These are phyloP conservation scores for Sprattus sprattus DNA, from an alignment of 2,113 vertebrate genomes.

Conservation along the genomic window DNA sequence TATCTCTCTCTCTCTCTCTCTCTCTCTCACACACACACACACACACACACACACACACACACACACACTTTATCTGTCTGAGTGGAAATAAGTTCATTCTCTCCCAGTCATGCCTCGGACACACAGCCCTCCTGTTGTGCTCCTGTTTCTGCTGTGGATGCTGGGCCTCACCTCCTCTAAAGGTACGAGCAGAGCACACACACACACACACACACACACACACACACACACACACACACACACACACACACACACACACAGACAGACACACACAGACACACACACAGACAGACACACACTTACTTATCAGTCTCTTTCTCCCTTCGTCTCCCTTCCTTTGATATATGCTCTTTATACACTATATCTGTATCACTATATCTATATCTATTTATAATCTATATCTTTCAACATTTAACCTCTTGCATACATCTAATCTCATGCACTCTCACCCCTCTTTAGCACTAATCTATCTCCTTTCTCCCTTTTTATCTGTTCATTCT, in stretches of 20 bases:
- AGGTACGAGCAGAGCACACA: constrained; percentile 54
- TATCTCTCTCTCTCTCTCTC: background rate
- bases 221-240: background rate
- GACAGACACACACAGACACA: background rate
- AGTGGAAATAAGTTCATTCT: background rate
- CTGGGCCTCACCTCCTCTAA: constrained; percentile 50
- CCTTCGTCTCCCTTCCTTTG: background rate
- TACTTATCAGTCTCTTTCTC: background rate
- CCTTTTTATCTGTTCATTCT: too few relatives aligned
- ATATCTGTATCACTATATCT: too few relatives aligned
- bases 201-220: constrained; percentile 13
- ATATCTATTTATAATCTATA: too few relatives aligned
- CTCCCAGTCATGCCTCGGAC: background rate
- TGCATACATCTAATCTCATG: too few relatives aligned
- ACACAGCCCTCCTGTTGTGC: constrained; percentile 36
- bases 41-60: constrained; percentile 40
- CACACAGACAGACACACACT: background rate
- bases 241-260: constrained; percentile 23
- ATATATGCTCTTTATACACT: background rate
- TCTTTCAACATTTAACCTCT: too few relatives aligned
- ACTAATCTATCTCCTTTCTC: too few relatives aligned
- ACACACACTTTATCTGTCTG: constrained; percentile 30
- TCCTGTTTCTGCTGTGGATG: constrained; percentile 56
- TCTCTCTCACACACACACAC: constrained; percentile 14
- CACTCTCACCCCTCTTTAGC: too few relatives aligned